A percentile compares a stretch with the other conserved stretches of the same genome.
phyloP scores from a whole-genome alignment of 2,888 invertebrate genomes.

The Cylindroiulus punctatus region DNA sequence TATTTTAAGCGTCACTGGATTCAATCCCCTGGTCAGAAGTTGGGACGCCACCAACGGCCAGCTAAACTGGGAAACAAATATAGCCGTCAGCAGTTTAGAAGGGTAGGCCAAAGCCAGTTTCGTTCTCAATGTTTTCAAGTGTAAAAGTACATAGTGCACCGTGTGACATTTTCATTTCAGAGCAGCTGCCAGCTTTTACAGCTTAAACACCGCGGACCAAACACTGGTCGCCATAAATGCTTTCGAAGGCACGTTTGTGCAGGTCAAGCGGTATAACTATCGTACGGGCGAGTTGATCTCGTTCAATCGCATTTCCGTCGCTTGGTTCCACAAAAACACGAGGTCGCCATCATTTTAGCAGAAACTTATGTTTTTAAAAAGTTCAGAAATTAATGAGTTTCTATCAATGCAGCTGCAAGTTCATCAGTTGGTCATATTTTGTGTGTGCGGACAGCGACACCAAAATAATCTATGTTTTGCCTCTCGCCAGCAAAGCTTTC shows the following conservation, averaged over 20 bases:
- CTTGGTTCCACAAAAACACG: conserved; percentile 70
- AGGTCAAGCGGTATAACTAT: conserved; percentile 74
- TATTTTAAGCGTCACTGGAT: conserved; percentile 74
- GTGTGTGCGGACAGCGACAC: conserved; percentile 59
- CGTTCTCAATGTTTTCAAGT: not conserved
- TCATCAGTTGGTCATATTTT: conserved; percentile 58
- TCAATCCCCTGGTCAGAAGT: conserved; percentile 76
- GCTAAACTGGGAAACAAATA: conserved; percentile 61
- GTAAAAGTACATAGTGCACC: not conserved
- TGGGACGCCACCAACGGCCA: conserved; percentile 80
- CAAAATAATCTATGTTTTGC: conserved; percentile 57
- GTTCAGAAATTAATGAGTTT: conserved; percentile 45
- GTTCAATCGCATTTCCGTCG: conserved; percentile 72
- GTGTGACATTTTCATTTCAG: not conserved
- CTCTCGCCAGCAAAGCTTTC: conserved; percentile 58
- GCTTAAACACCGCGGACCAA: conserved; percentile 19
- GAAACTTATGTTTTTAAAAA: not conserved
- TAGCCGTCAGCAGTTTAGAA: conserved; percentile 31
- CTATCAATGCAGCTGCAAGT: conserved; percentile 57
- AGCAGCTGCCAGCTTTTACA: not conserved
- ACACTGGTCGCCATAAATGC: not conserved
- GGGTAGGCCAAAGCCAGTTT: conserved; percentile 20
- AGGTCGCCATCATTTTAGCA: conserved; percentile 66
- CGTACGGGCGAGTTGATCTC: conserved; percentile 71
- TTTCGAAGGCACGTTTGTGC: conserved; percentile 70